Evolutionary conservation across 2,888 invertebrate genomes (phyloP).

Genomic region (Phyllotreta cruciferae): DNA sequence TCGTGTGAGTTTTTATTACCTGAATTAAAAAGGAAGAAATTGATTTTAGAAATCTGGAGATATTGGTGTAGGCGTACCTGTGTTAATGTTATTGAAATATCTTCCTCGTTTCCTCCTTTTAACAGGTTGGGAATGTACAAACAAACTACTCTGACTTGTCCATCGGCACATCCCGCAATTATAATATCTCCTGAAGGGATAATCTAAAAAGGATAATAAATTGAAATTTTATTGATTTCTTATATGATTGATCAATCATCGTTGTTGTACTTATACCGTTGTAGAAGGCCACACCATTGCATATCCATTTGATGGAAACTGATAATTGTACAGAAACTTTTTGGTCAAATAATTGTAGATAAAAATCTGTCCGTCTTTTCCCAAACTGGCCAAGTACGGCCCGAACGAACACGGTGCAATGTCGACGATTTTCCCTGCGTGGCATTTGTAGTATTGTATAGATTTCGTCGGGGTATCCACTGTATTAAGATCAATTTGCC

Average conservation of each 20-base stretch:
- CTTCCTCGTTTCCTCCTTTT: constrained; percentile 14
- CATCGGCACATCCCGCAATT: constrained; percentile 75
- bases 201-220: constrained; percentile 55
- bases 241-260: neutral
- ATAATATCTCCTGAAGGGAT: constrained; percentile 67
- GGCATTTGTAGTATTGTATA: constrained; percentile 68
- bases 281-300: constrained; percentile 75
- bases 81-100: constrained; percentile 30
- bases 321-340: constrained; percentile 67
- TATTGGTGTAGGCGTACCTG: constrained; percentile 32
- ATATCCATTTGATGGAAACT: constrained; percentile 66
- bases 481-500: constrained; percentile 73
- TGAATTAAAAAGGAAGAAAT: constrained; percentile 50
- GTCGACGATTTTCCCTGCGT: constrained; percentile 77
- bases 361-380: constrained; percentile 75
- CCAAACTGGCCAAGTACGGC: constrained; percentile 75
- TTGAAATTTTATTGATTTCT: too few species aligned
- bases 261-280: constrained; percentile 61
- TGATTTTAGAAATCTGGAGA: neutral
- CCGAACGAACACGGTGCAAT: constrained; percentile 74
- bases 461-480: constrained; percentile 56
- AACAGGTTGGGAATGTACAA: constrained; percentile 26
- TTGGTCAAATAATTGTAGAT: constrained; percentile 73
- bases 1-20: constrained; percentile 73
- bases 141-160: constrained; percentile 66